Base-by-base conservation (phyloP, 2,797 vertebrate genomes). In the Eptatretus atami region DNA sequence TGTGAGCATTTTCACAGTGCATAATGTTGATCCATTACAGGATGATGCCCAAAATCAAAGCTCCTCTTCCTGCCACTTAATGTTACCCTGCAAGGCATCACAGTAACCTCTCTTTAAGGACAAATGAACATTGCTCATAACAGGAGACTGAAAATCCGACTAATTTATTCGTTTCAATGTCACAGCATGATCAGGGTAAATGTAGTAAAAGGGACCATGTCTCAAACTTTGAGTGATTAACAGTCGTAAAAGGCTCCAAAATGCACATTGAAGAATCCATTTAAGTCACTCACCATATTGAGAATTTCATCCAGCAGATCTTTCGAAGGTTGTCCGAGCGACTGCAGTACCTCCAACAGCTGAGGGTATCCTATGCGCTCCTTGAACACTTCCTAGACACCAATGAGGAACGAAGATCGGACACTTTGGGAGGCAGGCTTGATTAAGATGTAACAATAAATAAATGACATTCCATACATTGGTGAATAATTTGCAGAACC, bases 341-440 rank as follows among this genome's bases (percentile, higher is more conserved):
- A 88, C 73, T 78, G 85, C 67, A 98, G 75, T 65, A 94, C 83
- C 66, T 95, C 92, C 5, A 79, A 81, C 68, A 98, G 75, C 70
- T 98, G 90, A 3, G 79, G 70, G 69, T 96, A 98, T 68, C 90
- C 87, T 0, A 96, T 93, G 66, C 90, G 77, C 67, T 98, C 92
- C 73, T 98, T 98, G 71, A 98, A 98, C 67, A 87, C 88, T 74
- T 98, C 90, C 92, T 98, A 71, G 2, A 65, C 66, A 67, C 24
- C 1, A 13, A 64, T 52, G 11, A 11, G 1, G n/a, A 61, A 61
- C 57, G 25, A 61, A n/a, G 57, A 61, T 12, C n/a, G 12, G n/a
- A 24, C 57, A 24, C 15, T 15, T 19, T 11, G 55, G 15, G 55
- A 44, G 31, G 31, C 31, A 44, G 31, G 4, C 31, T 44, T 44